These are phyloP conservation scores for human (Homo sapiens) DNA, from an alignment of 2,113 vertebrate genomes.

Conservation along the genomic window GRCh38 chr20:60071001-60071500, in stretches of 20 bases:
- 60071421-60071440: no score
- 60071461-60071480: background rate
- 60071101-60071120: background rate
- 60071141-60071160: rapidly evolving
- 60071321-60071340: background rate
- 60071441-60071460: background rate
- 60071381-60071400: background rate
- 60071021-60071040: background rate
- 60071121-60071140: background rate
- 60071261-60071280: no score
- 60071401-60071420: rapidly evolving
- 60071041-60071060: background rate
- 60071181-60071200: background rate
- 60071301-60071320: background rate
- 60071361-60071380: background rate
- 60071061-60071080: no score
- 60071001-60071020: background rate
- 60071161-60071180: rapidly evolving
- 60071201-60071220: rapidly evolving
- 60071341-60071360: background rate
- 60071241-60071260: background rate
- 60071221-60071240: background rate
- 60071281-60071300: no score
- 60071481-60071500: background rate
- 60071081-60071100: background rate